Percentiles rank a stretch among this genome's conserved stretches.
phyloP scores from a whole-genome alignment of 1,140 invertebrate genomes.

The Onthophagus taurus region DNA sequence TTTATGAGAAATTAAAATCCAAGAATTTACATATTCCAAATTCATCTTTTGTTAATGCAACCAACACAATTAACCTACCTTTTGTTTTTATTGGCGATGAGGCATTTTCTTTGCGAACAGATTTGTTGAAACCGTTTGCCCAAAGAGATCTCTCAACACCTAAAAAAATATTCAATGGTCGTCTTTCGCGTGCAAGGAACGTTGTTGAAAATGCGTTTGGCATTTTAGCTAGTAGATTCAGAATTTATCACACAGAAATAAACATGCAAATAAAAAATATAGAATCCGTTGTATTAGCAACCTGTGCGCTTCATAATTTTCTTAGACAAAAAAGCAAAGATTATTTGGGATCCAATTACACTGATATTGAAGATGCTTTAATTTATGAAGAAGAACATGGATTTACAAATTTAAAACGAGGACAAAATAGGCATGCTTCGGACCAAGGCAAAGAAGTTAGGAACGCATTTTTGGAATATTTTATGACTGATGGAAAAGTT shows the following conservation, averaged over 20 bases:
- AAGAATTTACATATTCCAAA: conserved; percentile 9
- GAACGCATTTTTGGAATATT: too few relatives aligned
- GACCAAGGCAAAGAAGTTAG: too few relatives aligned
- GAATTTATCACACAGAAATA: conserved; percentile 23
- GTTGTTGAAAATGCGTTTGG: conserved; percentile 41
- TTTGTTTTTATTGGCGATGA: conserved; percentile 8
- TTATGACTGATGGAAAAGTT: too few relatives aligned
- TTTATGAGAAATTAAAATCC: conserved; percentile 18
- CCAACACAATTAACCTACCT: background rate
- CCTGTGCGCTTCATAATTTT: conserved; percentile 5
- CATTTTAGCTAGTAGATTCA: conserved; percentile 33
- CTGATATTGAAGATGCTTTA: too few relatives aligned
- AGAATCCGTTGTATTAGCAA: conserved; percentile 6
- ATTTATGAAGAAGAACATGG: too few relatives aligned
- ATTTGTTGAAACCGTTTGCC: conserved; percentile 5
- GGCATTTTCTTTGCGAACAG: conserved; percentile 1
- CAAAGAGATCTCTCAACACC: background rate
- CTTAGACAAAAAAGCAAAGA: too few relatives aligned
- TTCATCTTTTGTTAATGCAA: background rate
- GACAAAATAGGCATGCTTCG: too few relatives aligned
- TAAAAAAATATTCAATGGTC: too few relatives aligned
- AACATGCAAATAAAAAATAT: conserved; percentile 6
- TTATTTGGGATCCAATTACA: too few relatives aligned
- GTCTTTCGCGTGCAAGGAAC: conserved; percentile 22
- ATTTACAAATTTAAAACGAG: too few relatives aligned